Conservation (phyloP, 2,113 vertebrate genomes). For the Willisornis vidua region DNA sequence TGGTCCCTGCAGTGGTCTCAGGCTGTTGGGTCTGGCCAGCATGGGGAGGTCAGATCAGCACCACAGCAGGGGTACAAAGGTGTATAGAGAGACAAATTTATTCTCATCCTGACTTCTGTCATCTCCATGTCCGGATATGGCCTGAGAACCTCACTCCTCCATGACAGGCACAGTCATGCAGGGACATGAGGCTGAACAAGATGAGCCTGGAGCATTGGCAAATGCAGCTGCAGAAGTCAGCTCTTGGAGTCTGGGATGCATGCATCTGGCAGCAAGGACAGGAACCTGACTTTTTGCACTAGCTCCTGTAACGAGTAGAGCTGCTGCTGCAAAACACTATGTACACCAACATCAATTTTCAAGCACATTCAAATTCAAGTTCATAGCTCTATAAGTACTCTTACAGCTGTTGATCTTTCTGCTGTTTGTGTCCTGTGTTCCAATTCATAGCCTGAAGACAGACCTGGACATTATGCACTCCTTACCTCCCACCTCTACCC, state of each 20-base stretch:
- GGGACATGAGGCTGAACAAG: neutral
- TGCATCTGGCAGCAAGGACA: neutral
- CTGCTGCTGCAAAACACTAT: neutral
- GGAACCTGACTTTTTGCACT: neutral
- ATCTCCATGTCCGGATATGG: neutral
- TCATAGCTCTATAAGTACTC: neutral
- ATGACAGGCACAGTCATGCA: fast-evolving
- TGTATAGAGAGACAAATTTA: neutral
- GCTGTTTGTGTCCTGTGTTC: neutral
- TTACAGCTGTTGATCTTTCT: neutral
- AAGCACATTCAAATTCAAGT: neutral
- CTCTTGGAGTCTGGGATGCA: neutral
- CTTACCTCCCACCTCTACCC: neutral
- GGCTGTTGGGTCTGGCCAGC: neutral
- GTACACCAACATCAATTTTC: neutral
- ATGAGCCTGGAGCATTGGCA: neutral
- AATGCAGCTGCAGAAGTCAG: neutral
- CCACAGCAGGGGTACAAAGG: fast-evolving
- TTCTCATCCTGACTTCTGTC: neutral
- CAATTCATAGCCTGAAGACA: neutral
- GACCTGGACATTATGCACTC: fast-evolving
- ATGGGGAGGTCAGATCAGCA: fast-evolving
- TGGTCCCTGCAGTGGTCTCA: neutral
- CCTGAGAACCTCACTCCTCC: neutral
- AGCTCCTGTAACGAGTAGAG: neutral